These are phyloP conservation scores for Macropodus opercularis DNA, from an alignment of 2,797 vertebrate genomes.

Conservation along the genomic window DNA sequence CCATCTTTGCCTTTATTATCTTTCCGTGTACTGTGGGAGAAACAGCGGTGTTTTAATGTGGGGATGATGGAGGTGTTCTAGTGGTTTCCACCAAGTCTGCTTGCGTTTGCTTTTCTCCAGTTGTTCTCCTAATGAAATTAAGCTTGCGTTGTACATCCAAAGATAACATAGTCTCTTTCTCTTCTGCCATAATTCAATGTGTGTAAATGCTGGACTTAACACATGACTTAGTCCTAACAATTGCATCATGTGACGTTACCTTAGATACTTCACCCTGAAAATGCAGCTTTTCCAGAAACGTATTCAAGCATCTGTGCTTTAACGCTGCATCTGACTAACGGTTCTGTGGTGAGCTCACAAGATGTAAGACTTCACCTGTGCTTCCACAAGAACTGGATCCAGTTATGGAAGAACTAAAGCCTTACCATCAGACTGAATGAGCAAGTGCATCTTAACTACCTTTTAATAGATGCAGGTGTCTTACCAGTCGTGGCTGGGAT, in stretches of 20 bases:
- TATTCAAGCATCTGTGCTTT: no score
- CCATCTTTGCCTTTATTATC: slow-evolving; percentile 17
- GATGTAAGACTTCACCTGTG: no score
- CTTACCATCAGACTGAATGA: not conserved
- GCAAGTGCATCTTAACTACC: not conserved
- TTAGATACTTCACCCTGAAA: no score
- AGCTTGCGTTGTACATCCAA: not conserved
- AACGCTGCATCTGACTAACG: no score
- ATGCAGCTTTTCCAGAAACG: no score
- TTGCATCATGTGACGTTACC: no score
- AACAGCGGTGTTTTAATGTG: slow-evolving; percentile 11
- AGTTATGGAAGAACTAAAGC: not conserved
- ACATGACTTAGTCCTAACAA: no score
- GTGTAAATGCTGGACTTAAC: not conserved
- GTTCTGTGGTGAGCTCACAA: no score
- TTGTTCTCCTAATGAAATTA: slow-evolving; percentile 9
- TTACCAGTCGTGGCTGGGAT: no score
- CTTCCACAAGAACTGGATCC: not conserved
- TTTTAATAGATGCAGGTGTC: not conserved
- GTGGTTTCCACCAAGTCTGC: not conserved
- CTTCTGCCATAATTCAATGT: not conserved
- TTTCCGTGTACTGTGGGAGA: not conserved
- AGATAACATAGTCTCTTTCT: not conserved
- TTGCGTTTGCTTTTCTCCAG: not conserved
- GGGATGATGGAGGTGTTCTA: slow-evolving; percentile 18